A percentile compares a stretch with the other conserved stretches of the same genome.
phyloP scores from a whole-genome alignment of 2,113 vertebrate species.

The Balaeniceps rex region DNA sequence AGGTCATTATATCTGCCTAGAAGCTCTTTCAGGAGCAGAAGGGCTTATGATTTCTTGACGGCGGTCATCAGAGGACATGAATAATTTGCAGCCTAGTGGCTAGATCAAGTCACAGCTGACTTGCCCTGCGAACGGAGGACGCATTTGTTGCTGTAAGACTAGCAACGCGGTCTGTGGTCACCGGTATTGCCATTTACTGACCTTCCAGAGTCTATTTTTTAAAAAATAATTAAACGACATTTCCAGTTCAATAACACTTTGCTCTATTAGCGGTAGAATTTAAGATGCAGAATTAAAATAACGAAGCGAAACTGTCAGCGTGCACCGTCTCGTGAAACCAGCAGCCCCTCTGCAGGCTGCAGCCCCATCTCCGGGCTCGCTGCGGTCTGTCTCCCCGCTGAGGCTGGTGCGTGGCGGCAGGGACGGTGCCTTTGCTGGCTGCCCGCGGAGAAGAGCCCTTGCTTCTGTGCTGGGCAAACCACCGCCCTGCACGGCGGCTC shows the following conservation, averaged over 20 bases:
- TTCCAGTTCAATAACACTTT: neutral
- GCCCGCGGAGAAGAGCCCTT: neutral
- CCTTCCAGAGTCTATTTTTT: neutral
- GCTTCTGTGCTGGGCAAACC: neutral
- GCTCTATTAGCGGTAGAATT: neutral
- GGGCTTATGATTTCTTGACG: neutral
- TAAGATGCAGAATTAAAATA: neutral
- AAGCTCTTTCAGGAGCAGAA: neutral
- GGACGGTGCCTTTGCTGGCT: neutral
- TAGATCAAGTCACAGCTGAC: neutral
- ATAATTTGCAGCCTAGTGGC: neutral
- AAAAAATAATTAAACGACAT: neutral
- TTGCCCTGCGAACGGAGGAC: neutral
- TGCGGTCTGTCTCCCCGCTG: neutral
- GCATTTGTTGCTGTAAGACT: neutral
- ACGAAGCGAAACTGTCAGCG: rapidly evolving
- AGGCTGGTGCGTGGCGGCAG: rapidly evolving
- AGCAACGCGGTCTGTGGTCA: rapidly evolving
- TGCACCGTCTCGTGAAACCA: neutral
- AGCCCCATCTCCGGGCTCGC: neutral
- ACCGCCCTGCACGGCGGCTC: neutral
- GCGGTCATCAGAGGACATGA: neutral
- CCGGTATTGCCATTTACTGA: neutral
- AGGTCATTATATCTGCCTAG: neutral
- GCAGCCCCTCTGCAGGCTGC: neutral